Evolutionary conservation across 2,113 vertebrate species (phyloP).

Genomic region (Uropsilus gracilis): DNA sequence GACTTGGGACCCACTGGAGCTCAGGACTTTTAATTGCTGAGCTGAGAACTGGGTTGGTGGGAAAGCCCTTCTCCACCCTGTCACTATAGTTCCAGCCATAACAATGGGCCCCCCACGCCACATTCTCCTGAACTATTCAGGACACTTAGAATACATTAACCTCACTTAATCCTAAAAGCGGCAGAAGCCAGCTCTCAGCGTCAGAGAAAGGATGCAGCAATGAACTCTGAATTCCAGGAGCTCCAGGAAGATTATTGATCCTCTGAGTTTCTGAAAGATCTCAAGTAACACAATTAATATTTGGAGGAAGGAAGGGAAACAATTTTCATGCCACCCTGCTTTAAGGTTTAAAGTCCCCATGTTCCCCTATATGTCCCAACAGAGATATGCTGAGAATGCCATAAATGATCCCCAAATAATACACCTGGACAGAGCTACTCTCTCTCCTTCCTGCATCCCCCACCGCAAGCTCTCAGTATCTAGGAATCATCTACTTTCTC

Average conservation of each 20-base stretch:
- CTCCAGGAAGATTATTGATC: not conserved
- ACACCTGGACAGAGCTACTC: not conserved
- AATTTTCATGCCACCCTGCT: not conserved
- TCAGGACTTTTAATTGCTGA: conserved; percentile 27
- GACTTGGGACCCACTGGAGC: not conserved
- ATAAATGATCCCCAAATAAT: not conserved
- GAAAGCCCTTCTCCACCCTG: not conserved
- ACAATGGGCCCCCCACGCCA: not conserved
- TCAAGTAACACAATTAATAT: conserved; percentile 14
- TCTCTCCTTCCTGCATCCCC: not conserved
- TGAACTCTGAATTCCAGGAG: not conserved
- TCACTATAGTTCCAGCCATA: not conserved
- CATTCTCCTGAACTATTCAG: not conserved
- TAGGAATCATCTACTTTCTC: not conserved
- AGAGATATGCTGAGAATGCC: not conserved
- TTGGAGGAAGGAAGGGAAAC: not conserved
- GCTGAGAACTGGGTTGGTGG: not conserved
- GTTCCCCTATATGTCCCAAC: not conserved
- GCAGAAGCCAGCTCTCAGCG: not conserved
- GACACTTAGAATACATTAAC: not conserved
- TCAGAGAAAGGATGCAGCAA: not conserved
- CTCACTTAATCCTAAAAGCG: not conserved
- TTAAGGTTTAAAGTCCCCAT: not conserved
- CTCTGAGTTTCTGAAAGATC: not conserved
- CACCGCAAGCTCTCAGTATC: not conserved